These are phyloP conservation scores for Etheostoma spectabile DNA, from an alignment of 2,113 vertebrate genomes.

Conservation along the genomic window DNA sequence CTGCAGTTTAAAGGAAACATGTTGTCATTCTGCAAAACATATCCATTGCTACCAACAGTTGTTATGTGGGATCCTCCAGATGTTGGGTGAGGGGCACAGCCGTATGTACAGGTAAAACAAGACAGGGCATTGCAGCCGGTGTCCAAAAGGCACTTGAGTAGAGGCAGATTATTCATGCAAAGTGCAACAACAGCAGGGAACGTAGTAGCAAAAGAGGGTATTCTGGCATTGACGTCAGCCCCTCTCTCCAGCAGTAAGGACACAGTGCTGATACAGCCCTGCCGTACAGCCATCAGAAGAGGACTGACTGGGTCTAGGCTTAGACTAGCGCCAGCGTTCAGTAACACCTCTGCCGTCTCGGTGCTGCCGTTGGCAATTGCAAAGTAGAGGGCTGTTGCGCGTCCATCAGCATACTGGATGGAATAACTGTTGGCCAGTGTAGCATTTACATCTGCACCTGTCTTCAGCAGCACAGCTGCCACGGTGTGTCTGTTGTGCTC, in stretches of 20 bases:
- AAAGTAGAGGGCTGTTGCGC: conserved; percentile 89
- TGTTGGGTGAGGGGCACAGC: conserved; percentile 85
- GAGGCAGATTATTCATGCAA: conserved; percentile 86
- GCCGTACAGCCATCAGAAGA: conserved; percentile 90
- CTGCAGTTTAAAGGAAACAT: conserved; percentile 61
- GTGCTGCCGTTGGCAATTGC: conserved; percentile 88
- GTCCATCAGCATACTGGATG: conserved; percentile 88
- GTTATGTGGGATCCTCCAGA: conserved; percentile 48
- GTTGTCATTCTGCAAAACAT: conserved; percentile 30
- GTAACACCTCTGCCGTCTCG: conserved; percentile 85
- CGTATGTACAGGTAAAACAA: conserved; percentile 90
- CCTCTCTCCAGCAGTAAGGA: conserved; percentile 91
- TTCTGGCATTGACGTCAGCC: conserved; percentile 86
- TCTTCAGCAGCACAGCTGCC: conserved; percentile 88
- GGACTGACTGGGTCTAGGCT: conserved; percentile 90
- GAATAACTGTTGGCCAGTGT: conserved; percentile 86
- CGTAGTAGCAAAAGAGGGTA: conserved; percentile 86
- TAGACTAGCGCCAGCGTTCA: conserved; percentile 90
- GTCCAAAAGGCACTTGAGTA: conserved; percentile 92
- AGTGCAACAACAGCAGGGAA: conserved; percentile 93
- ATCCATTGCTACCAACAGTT: conserved; percentile 27
- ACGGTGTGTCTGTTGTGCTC: conserved; percentile 87
- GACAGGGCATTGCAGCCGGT: conserved; percentile 88
- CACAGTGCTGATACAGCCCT: conserved; percentile 87
- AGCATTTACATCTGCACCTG: conserved; percentile 91